phyloP scores from a whole-genome alignment of 2,888 invertebrate species.

The Xestia rhomboidea region DNA sequence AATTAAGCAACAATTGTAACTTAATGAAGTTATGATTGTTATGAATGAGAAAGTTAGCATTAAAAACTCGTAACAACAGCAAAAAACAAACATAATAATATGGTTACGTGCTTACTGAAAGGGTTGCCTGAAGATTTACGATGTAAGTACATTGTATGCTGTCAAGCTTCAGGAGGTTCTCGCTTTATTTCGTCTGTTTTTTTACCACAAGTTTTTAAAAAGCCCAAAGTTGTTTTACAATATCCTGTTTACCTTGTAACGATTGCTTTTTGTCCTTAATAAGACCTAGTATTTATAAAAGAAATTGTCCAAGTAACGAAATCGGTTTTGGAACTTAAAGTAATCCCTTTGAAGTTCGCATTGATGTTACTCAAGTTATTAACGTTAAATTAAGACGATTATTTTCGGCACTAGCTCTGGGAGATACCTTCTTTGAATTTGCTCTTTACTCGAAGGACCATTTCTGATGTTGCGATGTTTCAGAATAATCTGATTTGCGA shows the following conservation, averaged over 20 bases:
- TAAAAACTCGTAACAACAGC: neutral
- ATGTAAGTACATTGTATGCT: neutral
- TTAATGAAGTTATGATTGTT: conserved; percentile 2
- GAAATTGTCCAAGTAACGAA: conserved; percentile 27
- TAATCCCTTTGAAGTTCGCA: conserved; percentile 46
- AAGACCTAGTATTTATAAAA: conserved; percentile 10
- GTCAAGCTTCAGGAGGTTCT: conserved; percentile 1
- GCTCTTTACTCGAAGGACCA: conserved; percentile 1
- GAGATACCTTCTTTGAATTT: conserved; percentile 23
- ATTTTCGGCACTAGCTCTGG: conserved; percentile 9
- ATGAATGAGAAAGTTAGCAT: neutral
- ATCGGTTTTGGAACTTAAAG: conserved; percentile 40
- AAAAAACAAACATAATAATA: conserved; percentile 34
- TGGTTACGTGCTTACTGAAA: conserved; percentile 1
- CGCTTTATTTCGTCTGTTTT: neutral
- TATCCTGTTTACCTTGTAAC: neutral
- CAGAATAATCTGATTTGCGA: conserved; percentile 2
- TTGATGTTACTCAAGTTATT: conserved; percentile 39
- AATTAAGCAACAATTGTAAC: conserved; percentile 7
- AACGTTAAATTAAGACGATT: conserved; percentile 52
- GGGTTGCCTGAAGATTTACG: neutral
- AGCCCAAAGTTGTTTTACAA: neutral
- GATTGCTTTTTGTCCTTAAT: neutral
- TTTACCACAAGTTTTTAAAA: neutral
- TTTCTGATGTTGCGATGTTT: conserved; percentile 6